These are phyloP conservation scores for Baccha elongata DNA, from an alignment of 2,888 invertebrate genomes.

Conservation along the genomic window DNA sequence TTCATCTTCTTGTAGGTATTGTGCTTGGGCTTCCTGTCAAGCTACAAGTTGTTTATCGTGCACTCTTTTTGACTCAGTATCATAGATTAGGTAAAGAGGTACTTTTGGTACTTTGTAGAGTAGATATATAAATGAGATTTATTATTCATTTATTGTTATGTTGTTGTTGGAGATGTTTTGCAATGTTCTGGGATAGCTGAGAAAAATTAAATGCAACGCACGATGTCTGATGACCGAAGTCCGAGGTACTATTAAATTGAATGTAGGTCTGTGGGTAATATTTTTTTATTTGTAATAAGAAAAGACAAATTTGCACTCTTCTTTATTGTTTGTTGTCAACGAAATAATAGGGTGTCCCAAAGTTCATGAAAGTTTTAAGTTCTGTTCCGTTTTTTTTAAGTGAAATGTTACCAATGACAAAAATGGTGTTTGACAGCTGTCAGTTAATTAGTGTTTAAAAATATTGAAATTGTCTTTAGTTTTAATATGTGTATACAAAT, in stretches of 20 bases:
- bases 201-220: slow-evolving; percentile 39
- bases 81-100: slow-evolving; percentile 1
- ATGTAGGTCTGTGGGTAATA: slow-evolving; percentile 27
- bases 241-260: slow-evolving; percentile 36
- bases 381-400: too few relatives aligned
- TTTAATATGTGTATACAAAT: too few relatives aligned
- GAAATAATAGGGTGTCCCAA: too few relatives aligned
- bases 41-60: slow-evolving; percentile 29
- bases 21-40: slow-evolving; percentile 16
- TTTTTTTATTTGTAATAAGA: slow-evolving; percentile 19
- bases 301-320: slow-evolving; percentile 41
- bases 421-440: too few relatives aligned
- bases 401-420: too few relatives aligned
- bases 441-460: too few relatives aligned
- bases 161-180: not conserved
- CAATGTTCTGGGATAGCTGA: not conserved
- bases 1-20: not conserved
- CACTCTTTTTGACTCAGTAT: slow-evolving; percentile 43
- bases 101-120: slow-evolving; percentile 15
- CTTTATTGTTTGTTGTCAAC: too few relatives aligned
- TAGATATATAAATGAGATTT: slow-evolving; percentile 22
- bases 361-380: too few relatives aligned
- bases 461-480: too few relatives aligned
- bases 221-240: too few relatives aligned
- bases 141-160: slow-evolving; percentile 24